Evolutionary conservation across 1,140 invertebrate genomes (phyloP).

Genomic region (Plectrocnemia conspersa): DNA sequence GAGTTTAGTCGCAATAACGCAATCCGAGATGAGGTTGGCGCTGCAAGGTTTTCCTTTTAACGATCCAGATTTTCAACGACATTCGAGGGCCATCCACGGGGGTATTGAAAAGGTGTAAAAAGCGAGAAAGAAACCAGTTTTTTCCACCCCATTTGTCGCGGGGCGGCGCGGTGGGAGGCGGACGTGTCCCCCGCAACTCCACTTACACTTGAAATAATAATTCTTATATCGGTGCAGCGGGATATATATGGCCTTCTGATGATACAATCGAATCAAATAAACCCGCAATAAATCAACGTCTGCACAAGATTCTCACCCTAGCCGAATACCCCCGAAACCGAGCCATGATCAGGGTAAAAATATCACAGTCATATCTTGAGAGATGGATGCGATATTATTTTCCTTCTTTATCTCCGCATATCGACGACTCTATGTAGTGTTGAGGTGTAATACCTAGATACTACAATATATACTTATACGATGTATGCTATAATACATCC

Average conservation of each 20-base stretch:
- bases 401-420: no score
- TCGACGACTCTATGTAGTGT: no score
- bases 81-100: no score
- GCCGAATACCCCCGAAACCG: background rate
- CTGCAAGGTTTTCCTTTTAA: background rate
- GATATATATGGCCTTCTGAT: constrained; percentile 35
- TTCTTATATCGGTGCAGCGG: constrained; percentile 31
- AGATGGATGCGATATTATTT: no score
- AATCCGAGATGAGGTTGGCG: constrained; percentile 2
- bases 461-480: no score
- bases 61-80: no score
- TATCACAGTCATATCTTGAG: constrained; percentile 15
- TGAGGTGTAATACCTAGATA: no score
- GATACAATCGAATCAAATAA: constrained; percentile 38
- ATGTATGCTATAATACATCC: no score
- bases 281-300: constrained; percentile 36
- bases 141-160: no score
- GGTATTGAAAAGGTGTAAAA: no score
- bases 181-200: constrained; percentile 28
- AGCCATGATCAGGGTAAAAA: constrained; percentile 9
- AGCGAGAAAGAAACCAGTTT: no score
- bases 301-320: constrained; percentile 23
- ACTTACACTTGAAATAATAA: constrained; percentile 35
- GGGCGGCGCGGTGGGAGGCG: constrained; percentile 26
- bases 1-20: constrained; percentile 13